Evolutionary conservation across 1,140 invertebrate genomes (phyloP).

Genomic region (Formica exsecta): DNA sequence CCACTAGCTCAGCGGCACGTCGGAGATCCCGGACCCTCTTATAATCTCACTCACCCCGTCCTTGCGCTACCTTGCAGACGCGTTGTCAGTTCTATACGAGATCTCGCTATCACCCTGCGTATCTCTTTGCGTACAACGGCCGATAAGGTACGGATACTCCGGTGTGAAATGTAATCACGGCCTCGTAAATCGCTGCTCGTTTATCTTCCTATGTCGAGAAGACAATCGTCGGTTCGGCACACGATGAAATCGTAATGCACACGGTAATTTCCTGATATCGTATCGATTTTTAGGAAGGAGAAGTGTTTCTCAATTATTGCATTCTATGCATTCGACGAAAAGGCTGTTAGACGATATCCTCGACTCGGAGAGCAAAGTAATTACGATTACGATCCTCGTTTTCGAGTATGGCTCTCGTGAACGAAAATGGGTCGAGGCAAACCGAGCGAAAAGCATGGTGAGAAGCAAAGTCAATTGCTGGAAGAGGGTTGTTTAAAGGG

Average conservation of each 20-base stretch:
- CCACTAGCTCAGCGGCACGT: slow-evolving; percentile 72
- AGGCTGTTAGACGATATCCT: slow-evolving; percentile 3
- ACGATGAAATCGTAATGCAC: slow-evolving; percentile 20
- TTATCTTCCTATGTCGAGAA: slow-evolving; percentile 32
- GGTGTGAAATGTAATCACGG: slow-evolving; percentile 42
- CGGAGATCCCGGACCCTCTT: slow-evolving; percentile 61
- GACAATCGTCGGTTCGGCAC: slow-evolving; percentile 4
- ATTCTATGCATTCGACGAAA: neutral
- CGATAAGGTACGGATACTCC: slow-evolving; percentile 40
- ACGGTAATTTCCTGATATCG: slow-evolving; percentile 14
- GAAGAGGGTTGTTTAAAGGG: slow-evolving; percentile 44
- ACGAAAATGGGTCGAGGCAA: slow-evolving; percentile 36
- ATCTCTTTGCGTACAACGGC: slow-evolving; percentile 59
- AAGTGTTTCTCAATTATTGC: neutral
- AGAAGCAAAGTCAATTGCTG: slow-evolving; percentile 25
- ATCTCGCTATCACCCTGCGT: slow-evolving; percentile 46
- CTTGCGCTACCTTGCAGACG: neutral
- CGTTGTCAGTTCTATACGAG: slow-evolving; percentile 46
- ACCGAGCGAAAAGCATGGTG: slow-evolving; percentile 28
- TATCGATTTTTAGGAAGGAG: slow-evolving; percentile 2
- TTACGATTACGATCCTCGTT: slow-evolving; percentile 56
- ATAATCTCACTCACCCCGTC: slow-evolving; percentile 42
- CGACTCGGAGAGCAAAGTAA: slow-evolving; percentile 36
- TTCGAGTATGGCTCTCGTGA: neutral
- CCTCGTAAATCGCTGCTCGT: slow-evolving; percentile 33